Base-by-base conservation (phyloP, 2,797 vertebrate genomes). In the Phataginus tricuspis region DNA sequence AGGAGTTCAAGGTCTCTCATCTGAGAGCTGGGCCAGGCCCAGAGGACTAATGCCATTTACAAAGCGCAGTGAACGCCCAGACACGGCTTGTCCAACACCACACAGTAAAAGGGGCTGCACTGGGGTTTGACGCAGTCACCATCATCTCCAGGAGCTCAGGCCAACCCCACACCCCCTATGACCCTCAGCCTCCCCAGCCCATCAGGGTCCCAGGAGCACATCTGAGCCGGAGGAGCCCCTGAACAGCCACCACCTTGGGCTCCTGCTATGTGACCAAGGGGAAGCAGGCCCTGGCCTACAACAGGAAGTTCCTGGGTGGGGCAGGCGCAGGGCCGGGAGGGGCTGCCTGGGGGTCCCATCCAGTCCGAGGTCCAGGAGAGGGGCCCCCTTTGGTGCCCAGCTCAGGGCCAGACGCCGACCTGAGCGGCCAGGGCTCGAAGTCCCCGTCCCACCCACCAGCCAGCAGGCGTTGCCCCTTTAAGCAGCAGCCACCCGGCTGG, bases 401-500 rank as follows among this genome's bases (percentile, higher is more conserved):
- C 61, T 59, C 90, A 45, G 64, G 80, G 34, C 45, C 84, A n/a
- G 31, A 39, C 9, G 72, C 61, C 31, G 37, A 49, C 92, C 72
- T 72, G 19, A 9, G 14, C 59, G 66, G 14, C 3, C 18, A 4
- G 69, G 49, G 61, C 49, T 86, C 13, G 4, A 16, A 64, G 90
- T 5, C 91, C 82, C 61, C 45, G 39, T n/a, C 75, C 59, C 9
- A 63, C n/a, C 61, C 42, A 37, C 21, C 34, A 15, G 39, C 49
- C 4, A 7, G 63, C 11, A 5, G 14, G 79, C 77, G 68, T 88
- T 37, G 87, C 86, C 97, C 97, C 96, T 98, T 97, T 98, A 97
- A 98, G 97, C 85, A 96, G 97, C 29, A 86, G 29, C 92, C 55
- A 13, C 97, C 91, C 9, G 94, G 95, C 97, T 94, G 97, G 97